phyloP scores from a whole-genome alignment of 2,888 invertebrate genomes.

The Nipponacmea schrenckii region DNA sequence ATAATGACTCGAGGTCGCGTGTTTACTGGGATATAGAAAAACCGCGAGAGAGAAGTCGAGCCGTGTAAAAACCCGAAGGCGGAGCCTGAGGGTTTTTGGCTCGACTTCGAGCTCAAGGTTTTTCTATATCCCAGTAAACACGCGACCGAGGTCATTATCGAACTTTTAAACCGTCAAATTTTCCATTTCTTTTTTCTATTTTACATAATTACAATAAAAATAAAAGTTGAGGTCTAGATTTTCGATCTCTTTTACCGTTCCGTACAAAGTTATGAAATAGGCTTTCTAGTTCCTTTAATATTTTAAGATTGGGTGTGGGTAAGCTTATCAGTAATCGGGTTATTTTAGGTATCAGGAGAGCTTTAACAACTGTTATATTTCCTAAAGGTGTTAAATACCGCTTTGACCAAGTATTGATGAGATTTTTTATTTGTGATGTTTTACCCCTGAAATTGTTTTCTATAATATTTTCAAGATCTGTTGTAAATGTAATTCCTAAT shows the following conservation, averaged over 20 bases:
- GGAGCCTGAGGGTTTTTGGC: no score
- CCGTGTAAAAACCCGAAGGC: no score
- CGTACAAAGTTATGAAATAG: not conserved
- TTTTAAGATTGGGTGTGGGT: not conserved
- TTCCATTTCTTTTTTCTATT: no score
- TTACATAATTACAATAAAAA: no score
- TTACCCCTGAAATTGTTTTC: not conserved
- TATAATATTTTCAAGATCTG: conserved; percentile 9
- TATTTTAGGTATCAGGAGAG: not conserved
- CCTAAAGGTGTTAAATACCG: not conserved
- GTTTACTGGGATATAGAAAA: no score
- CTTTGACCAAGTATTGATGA: not conserved
- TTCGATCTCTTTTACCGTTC: not conserved
- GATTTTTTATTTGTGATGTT: not conserved
- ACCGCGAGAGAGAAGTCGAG: no score
- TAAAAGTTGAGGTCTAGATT: no score
- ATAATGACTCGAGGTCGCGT: no score
- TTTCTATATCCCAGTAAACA: no score
- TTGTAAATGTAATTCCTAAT: conserved; percentile 1
- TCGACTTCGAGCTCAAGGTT: no score
- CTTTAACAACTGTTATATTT: not conserved
- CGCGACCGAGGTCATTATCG: no score
- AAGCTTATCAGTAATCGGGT: not conserved
- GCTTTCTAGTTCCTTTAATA: not conserved
- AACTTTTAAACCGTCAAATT: no score